phyloP scores from a whole-genome alignment of 2,113 vertebrate species.

The Pyrgilauda ruficollis region DNA sequence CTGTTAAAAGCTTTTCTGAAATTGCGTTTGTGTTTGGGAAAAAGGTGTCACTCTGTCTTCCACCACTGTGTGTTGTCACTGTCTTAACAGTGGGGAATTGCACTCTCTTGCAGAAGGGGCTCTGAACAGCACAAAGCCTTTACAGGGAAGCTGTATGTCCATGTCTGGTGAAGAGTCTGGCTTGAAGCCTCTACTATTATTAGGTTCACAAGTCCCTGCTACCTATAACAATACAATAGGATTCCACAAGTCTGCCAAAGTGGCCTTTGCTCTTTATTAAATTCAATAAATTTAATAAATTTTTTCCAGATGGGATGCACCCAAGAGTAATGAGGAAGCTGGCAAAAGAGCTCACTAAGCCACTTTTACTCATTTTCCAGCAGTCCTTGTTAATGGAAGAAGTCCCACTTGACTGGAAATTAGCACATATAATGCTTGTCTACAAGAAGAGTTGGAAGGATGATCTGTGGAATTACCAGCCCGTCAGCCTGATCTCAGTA shows the following conservation, averaged over 20 bases:
- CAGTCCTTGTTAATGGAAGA: neutral
- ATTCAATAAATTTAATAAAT: neutral
- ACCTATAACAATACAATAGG: neutral
- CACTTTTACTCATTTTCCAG: neutral
- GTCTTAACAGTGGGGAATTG: neutral
- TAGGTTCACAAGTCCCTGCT: neutral
- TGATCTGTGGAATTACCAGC: neutral
- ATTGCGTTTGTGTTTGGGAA: rapidly evolving
- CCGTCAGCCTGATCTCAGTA: neutral
- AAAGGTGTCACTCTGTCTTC: neutral
- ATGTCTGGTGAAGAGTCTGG: neutral
- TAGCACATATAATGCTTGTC: neutral
- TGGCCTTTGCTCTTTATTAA: neutral
- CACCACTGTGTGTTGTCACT: too few relatives aligned
- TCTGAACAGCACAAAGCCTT: neutral
- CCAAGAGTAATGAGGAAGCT: neutral
- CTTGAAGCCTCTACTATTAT: neutral
- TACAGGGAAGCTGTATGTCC: neutral
- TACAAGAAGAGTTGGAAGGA: neutral
- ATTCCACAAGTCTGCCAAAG: neutral
- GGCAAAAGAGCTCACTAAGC: neutral
- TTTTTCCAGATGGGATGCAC: neutral
- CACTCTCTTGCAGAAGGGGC: neutral
- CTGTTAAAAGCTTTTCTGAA: neutral
- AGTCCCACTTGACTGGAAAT: neutral